Percentiles rank a stretch among this genome's conserved stretches.
These are phyloP conservation scores for Abrostola triplasia DNA, from an alignment of 2,888 invertebrate species.

Conservation along the genomic window DNA sequence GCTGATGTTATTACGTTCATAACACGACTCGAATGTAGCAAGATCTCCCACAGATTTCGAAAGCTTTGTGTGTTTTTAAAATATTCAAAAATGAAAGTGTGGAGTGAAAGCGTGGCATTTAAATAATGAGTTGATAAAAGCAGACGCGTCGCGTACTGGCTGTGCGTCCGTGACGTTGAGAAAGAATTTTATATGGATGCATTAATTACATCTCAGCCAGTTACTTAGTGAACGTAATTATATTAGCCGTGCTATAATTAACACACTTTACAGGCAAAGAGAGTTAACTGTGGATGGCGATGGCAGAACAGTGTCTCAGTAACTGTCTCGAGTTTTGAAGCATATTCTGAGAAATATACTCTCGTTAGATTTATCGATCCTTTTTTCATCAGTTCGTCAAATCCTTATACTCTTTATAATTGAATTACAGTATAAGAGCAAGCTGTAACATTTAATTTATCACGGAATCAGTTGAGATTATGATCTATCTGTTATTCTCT, in stretches of 20 bases:
- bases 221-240: constrained; percentile 36
- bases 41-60: constrained; percentile 61
- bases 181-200: constrained; percentile 40
- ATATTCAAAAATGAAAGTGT: constrained; percentile 74
- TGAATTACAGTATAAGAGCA: no score
- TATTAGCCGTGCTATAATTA: constrained; percentile 35
- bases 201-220: constrained; percentile 32
- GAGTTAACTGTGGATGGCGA: constrained; percentile 9
- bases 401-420: no score
- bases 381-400: no score
- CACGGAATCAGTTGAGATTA: no score
- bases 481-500: no score
- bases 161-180: constrained; percentile 32
- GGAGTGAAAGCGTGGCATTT: constrained; percentile 77
- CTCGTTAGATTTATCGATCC: no score
- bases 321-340: constrained; percentile 1
- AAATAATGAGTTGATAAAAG: constrained; percentile 69
- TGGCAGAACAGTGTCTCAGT: not conserved
- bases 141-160: constrained; percentile 28
- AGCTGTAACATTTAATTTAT: no score
- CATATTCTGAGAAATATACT: not conserved
- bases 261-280: constrained; percentile 18
- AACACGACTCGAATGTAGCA: constrained; percentile 32
- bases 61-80: constrained; percentile 68
- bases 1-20: constrained; percentile 30